Evolutionary conservation across 2,113 vertebrate species (phyloP).

Genomic region (Gadus macrocephalus): DNA sequence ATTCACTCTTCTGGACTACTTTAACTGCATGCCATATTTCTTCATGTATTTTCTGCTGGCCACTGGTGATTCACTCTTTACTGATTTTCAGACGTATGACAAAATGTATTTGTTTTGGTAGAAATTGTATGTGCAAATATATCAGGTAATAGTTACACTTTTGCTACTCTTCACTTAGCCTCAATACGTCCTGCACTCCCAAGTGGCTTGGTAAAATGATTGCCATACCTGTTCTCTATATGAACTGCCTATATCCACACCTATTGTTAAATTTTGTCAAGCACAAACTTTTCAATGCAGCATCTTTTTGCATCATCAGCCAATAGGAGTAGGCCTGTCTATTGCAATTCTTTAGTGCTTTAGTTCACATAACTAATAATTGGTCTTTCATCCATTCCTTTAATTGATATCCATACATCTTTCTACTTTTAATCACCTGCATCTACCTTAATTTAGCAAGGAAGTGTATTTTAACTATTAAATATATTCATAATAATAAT

Average conservation of each 20-base stretch:
- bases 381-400: too few relatives aligned
- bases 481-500: constrained; percentile 42
- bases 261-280: too few relatives aligned
- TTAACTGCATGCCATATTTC: constrained; percentile 17
- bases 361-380: too few relatives aligned
- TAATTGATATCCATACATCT: too few relatives aligned
- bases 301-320: too few relatives aligned
- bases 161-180: not conserved
- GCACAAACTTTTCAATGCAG: too few relatives aligned
- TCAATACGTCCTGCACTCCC: constrained; percentile 2
- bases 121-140: not conserved
- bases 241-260: not conserved
- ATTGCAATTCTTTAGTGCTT: too few relatives aligned
- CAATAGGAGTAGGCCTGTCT: too few relatives aligned
- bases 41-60: constrained; percentile 27
- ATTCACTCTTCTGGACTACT: constrained; percentile 1
- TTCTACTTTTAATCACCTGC: too few relatives aligned
- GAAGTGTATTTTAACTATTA: constrained; percentile 60
- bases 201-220: constrained; percentile 9
- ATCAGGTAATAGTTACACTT: not conserved
- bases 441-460: constrained; percentile 22
- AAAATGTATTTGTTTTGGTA: constrained; percentile 6
- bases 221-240: not conserved
- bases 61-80: constrained; percentile 39
- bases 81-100: constrained; percentile 5